Evolutionary conservation across 2,888 invertebrate genomes (phyloP).

Genomic region (Aethes cnicana): DNA sequence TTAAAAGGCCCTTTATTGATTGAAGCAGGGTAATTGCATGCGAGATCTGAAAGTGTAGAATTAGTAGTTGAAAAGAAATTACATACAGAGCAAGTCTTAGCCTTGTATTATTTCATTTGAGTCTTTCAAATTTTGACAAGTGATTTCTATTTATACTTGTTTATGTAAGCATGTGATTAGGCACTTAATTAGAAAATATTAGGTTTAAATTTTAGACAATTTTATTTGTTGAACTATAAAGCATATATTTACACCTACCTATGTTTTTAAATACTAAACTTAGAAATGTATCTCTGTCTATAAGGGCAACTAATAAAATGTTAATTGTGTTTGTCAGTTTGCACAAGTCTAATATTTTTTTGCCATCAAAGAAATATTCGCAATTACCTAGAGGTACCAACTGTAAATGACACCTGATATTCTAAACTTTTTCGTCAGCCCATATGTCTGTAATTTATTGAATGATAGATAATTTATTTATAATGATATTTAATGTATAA

Average conservation of each 20-base stretch:
- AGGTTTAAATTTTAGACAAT: constrained; percentile 12
- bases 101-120: constrained; percentile 32
- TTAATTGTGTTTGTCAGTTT: constrained; percentile 16
- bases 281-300: constrained; percentile 6
- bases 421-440: no score
- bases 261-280: constrained; percentile 29
- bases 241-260: constrained; percentile 29
- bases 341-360: background rate
- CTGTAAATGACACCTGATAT: background rate
- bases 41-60: constrained; percentile 36
- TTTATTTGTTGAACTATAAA: constrained; percentile 27
- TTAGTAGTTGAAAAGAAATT: constrained; percentile 20
- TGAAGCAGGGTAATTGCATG: constrained; percentile 36
- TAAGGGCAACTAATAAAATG: constrained; percentile 4
- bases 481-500: no score
- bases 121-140: constrained; percentile 1
- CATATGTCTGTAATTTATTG: no score
- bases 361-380: background rate
- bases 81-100: constrained; percentile 27
- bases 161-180: constrained; percentile 29
- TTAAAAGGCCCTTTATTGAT: constrained; percentile 36
- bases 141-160: constrained; percentile 28
- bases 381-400: background rate
- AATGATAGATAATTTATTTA: no score
- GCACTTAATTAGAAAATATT: constrained; percentile 29